Percentiles rank a stretch among this genome's conserved stretches.
Conservation (phyloP, 2,888 invertebrate genomes). For the Melinaea marsaeus region DNA sequence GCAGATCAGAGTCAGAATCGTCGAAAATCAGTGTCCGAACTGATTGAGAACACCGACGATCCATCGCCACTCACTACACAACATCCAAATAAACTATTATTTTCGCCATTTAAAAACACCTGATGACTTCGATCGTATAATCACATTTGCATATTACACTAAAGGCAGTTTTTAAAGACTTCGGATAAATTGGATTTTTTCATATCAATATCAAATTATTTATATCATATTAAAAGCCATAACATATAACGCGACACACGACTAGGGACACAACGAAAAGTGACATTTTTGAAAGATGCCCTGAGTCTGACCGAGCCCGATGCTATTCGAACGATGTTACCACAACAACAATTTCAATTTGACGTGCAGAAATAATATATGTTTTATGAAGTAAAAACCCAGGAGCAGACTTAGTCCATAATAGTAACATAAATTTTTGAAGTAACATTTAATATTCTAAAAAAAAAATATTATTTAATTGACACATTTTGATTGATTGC, state of each 20-base stretch:
- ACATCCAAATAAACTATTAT: slow-evolving; percentile 61
- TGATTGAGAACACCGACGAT: slow-evolving; percentile 82
- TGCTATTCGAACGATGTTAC: slow-evolving; percentile 30
- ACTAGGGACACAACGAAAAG: slow-evolving; percentile 56
- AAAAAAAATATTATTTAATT: no score
- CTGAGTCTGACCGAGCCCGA: slow-evolving; percentile 5
- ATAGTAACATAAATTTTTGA: no score
- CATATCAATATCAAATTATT: slow-evolving; percentile 26
- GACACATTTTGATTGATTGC: no score
- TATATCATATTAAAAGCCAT: slow-evolving; percentile 54
- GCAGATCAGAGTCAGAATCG: slow-evolving; percentile 80
- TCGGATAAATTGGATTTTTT: slow-evolving; percentile 26
- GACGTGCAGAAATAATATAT: neutral
- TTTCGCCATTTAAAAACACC: slow-evolving; percentile 65
- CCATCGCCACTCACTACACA: slow-evolving; percentile 69
- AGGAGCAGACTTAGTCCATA: no score
- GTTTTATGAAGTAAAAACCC: no score
- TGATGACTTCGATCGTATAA: slow-evolving; percentile 35
- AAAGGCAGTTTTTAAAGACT: slow-evolving; percentile 14
- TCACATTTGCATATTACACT: slow-evolving; percentile 24
- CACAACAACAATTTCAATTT: slow-evolving; percentile 1
- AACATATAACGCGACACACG: slow-evolving; percentile 57
- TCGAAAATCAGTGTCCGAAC: slow-evolving; percentile 88
- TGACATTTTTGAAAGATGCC: slow-evolving; percentile 44
- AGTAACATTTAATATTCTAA: no score